Conservation (phyloP, 2,113 vertebrate species). For the Leptobrachium ailaonicum region DNA sequence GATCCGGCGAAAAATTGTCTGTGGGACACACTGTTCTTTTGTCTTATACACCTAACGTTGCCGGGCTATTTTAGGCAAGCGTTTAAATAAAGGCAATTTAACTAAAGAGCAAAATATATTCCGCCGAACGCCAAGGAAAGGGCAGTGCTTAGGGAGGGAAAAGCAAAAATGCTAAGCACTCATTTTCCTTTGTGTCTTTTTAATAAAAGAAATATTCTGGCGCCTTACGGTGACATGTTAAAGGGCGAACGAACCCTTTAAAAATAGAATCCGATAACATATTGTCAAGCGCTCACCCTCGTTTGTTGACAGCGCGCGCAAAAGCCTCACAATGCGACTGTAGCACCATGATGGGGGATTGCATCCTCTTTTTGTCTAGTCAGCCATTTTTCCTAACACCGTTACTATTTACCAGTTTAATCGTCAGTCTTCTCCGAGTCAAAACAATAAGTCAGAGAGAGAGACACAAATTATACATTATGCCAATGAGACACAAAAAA, state of each 20-base stretch:
- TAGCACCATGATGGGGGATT: conserved; percentile 70
- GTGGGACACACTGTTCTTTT: conserved; percentile 66
- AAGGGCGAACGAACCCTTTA: conserved; percentile 82
- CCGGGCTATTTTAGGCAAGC: conserved; percentile 71
- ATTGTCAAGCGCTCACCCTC: conserved; percentile 81
- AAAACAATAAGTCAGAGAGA: conserved; percentile 81
- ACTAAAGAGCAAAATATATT: conserved; percentile 76
- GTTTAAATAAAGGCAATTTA: conserved; percentile 79
- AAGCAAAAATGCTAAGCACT: conserved; percentile 71
- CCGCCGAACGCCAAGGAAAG: conserved; percentile 66
- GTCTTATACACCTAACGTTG: conserved; percentile 64
- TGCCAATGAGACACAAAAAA: conserved; percentile 77
- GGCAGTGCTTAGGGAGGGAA: conserved; percentile 66
- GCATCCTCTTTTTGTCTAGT: conserved; percentile 73
- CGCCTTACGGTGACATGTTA: conserved; percentile 78
- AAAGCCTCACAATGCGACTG: conserved; percentile 65
- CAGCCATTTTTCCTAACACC: conserved; percentile 78
- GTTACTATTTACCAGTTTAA: conserved; percentile 76
- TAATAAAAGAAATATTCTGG: conserved; percentile 75
- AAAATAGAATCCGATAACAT: conserved; percentile 92
- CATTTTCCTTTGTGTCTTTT: conserved; percentile 73
- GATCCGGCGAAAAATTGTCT: conserved; percentile 58
- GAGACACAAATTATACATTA: conserved; percentile 77
- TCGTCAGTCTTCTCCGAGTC: conserved; percentile 77
- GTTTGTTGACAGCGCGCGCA: conserved; percentile 78